Conservation (phyloP, 2,888 invertebrate species). For the Parnassius mnemosyne region DNA sequence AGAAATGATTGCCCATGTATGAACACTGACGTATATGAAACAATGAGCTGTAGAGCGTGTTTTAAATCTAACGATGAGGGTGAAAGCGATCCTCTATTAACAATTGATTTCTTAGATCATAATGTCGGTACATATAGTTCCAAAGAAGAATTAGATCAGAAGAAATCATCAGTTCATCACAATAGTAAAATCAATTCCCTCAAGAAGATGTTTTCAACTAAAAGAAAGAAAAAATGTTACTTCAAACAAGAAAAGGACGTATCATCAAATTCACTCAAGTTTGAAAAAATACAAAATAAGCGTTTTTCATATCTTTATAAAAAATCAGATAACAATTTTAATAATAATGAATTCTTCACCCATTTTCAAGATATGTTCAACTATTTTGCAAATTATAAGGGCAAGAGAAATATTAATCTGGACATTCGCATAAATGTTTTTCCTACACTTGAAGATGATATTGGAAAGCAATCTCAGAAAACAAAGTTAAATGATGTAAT, state of each 20-base stretch:
- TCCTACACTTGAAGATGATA: conserved; percentile 35
- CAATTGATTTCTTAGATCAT: conserved; percentile 36
- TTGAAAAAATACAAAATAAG: conserved; percentile 36
- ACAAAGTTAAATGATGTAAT: conserved; percentile 14
- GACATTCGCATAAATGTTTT: conserved; percentile 55
- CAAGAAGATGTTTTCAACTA: conserved; percentile 18
- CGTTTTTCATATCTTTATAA: conserved; percentile 40
- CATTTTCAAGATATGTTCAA: conserved; percentile 48
- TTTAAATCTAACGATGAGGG: conserved; percentile 27
- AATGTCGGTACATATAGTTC: conserved; percentile 25
- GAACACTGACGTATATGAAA: background rate
- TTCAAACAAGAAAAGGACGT: conserved; percentile 26
- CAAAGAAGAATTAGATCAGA: conserved; percentile 15
- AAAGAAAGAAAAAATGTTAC: conserved; percentile 26
- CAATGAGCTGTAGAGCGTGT: conserved; percentile 20
- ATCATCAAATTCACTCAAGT: conserved; percentile 25
- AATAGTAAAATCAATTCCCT: conserved; percentile 2
- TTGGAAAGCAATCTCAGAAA: conserved; percentile 15
- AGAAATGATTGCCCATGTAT: conserved; percentile 4
- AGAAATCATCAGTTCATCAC: conserved; percentile 2
- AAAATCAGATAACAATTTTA: conserved; percentile 33
- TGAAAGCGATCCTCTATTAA: conserved; percentile 31
- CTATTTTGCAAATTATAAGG: conserved; percentile 44
- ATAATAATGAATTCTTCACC: conserved; percentile 37
- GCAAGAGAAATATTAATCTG: conserved; percentile 49